These are phyloP conservation scores for Sylvia borin DNA, from an alignment of 2,797 vertebrate species.

Conservation along the genomic window DNA sequence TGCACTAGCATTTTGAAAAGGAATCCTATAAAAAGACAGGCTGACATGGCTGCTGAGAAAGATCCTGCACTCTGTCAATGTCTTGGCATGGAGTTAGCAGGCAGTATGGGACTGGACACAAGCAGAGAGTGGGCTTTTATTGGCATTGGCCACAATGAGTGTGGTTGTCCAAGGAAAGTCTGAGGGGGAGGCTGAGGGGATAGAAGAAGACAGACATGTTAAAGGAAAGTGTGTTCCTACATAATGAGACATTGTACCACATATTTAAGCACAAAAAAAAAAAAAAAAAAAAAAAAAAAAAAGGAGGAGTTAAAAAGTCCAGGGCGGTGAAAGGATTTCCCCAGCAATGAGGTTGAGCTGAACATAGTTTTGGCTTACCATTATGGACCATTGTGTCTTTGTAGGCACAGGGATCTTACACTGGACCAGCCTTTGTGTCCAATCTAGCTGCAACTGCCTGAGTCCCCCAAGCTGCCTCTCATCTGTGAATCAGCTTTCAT, in stretches of 20 bases:
- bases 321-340: slow-evolving; percentile 42
- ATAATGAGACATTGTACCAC: slow-evolving; percentile 68
- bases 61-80: slow-evolving; percentile 51
- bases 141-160: slow-evolving; percentile 65
- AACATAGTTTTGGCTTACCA: slow-evolving; percentile 59
- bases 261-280: neutral
- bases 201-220: slow-evolving; percentile 13
- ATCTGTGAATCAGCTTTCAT: slow-evolving; percentile 29
- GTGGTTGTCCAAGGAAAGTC: slow-evolving; percentile 61
- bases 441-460: neutral
- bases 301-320: no score
- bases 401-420: neutral
- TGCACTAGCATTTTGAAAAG: slow-evolving; percentile 21
- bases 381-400: slow-evolving; percentile 6
- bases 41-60: neutral
- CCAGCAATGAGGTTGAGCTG: slow-evolving; percentile 9
- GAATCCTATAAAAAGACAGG: neutral
- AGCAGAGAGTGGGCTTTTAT: slow-evolving; percentile 59
- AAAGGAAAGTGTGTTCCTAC: slow-evolving; percentile 58
- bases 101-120: slow-evolving; percentile 1
- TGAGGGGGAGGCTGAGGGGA: slow-evolving; percentile 37
- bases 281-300: neutral
- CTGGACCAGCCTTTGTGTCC: slow-evolving; percentile 54
- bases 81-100: slow-evolving; percentile 36
- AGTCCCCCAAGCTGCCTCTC: slow-evolving; percentile 18